These are phyloP conservation scores for Drosophila kuntzei DNA, from an alignment of 2,888 invertebrate species.

Conservation along the genomic window DNA sequence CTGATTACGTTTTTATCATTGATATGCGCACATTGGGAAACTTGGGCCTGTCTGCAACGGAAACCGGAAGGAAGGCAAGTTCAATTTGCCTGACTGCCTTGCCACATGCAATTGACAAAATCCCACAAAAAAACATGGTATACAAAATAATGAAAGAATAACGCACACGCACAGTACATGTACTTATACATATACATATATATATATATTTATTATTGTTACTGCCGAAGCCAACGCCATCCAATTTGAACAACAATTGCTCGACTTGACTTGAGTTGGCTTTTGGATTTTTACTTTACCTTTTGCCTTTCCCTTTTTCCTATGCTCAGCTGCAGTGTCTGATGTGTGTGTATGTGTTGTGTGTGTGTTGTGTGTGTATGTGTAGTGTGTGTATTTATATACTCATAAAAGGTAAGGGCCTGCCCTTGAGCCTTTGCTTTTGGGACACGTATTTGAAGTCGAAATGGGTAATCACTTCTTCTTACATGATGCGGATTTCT, in stretches of 20 bases:
- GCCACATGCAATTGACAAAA: constrained; percentile 55
- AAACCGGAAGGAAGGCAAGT: constrained; percentile 56
- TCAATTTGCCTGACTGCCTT: constrained; percentile 39
- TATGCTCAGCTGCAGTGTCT: constrained; percentile 37
- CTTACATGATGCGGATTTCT: constrained; percentile 64
- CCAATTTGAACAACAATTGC: constrained; percentile 66
- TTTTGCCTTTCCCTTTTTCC: constrained; percentile 6
- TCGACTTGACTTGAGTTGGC: constrained; percentile 44
- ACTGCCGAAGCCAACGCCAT: constrained; percentile 45
- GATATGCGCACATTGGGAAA: constrained; percentile 24
- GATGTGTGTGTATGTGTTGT: constrained; percentile 12
- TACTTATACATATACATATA: constrained; percentile 11
- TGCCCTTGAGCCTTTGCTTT: constrained; percentile 46
- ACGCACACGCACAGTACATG: constrained; percentile 23
- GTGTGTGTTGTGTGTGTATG: constrained; percentile 20
- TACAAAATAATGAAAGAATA: constrained; percentile 3
- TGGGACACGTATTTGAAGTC: constrained; percentile 41
- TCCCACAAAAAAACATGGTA: not conserved
- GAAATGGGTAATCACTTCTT: constrained; percentile 60
- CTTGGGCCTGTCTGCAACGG: constrained; percentile 39
- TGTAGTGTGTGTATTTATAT: constrained; percentile 36
- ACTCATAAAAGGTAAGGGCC: constrained; percentile 49
- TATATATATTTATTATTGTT: constrained; percentile 38
- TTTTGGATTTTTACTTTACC: constrained; percentile 29
- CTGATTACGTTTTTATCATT: constrained; percentile 39